These are phyloP conservation scores for Nothura maculosa DNA, from an alignment of 2,797 vertebrate species.

Conservation along the genomic window DNA sequence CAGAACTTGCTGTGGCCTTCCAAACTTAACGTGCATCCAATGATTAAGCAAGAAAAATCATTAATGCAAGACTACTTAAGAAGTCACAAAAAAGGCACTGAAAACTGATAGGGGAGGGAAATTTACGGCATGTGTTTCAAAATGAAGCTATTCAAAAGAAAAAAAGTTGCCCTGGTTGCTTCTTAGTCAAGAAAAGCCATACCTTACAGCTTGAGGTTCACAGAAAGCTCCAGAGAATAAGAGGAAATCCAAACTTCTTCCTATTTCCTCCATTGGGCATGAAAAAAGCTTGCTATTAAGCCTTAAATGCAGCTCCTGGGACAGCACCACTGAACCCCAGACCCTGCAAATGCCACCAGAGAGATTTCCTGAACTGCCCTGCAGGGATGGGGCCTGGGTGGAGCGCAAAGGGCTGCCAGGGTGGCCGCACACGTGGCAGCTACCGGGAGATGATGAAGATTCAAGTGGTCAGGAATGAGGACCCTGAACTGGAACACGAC, in stretches of 20 bases:
- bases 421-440: neutral
- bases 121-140: neutral
- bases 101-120: neutral
- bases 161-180: neutral
- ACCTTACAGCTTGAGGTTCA: neutral
- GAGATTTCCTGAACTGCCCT: neutral
- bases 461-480: neutral
- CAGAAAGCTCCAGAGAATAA: neutral
- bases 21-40: neutral
- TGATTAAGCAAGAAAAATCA: neutral
- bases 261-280: neutral
- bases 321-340: neutral
- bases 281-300: neutral
- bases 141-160: neutral
- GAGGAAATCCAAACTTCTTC: neutral
- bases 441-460: neutral
- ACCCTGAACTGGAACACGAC: neutral
- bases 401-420: neutral
- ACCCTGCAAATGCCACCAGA: neutral
- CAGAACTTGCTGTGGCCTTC: neutral
- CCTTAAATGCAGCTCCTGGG: neutral
- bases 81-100: neutral
- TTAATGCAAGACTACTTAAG: neutral
- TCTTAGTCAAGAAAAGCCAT: neutral
- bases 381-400: neutral